Conservation (phyloP, 2,113 vertebrate genomes). For the Toxostoma redivivum region DNA sequence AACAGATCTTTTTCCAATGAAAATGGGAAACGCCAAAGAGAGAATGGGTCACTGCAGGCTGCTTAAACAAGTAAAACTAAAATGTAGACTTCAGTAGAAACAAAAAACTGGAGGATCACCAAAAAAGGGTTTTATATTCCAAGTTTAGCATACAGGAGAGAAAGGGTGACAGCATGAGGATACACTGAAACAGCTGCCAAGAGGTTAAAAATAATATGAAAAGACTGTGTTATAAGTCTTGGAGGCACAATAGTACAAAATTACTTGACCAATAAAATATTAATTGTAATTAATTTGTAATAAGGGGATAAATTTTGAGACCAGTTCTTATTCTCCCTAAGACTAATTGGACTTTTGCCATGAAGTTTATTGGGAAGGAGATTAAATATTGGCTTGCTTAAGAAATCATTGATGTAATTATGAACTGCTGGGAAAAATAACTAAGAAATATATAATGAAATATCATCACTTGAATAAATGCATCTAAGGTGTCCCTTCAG, state of each 20-base stretch:
- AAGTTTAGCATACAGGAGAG: background rate
- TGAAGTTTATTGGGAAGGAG: background rate
- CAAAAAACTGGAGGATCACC: constrained; percentile 8
- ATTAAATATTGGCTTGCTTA: constrained; percentile 43
- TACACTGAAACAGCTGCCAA: background rate
- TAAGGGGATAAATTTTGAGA: background rate
- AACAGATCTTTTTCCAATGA: background rate
- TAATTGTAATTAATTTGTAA: constrained; percentile 11
- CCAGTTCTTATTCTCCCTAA: background rate
- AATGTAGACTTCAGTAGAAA: background rate
- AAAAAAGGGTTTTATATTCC: background rate
- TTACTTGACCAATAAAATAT: background rate
- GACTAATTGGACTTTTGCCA: constrained; percentile 10
- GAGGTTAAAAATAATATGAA: background rate
- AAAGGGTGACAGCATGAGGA: background rate
- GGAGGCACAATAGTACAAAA: background rate
- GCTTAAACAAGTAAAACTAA: constrained; percentile 5
- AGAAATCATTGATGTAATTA: constrained; percentile 26
- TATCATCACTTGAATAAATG: background rate
- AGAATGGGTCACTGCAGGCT: background rate
- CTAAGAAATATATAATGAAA: constrained; percentile 20
- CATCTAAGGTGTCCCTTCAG: background rate
- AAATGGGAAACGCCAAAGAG: background rate
- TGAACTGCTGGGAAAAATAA: constrained; percentile 7
- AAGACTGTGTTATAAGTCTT: background rate